Base-by-base conservation (phyloP, 2,113 vertebrate genomes). In the Macaca nemestrina region DNA sequence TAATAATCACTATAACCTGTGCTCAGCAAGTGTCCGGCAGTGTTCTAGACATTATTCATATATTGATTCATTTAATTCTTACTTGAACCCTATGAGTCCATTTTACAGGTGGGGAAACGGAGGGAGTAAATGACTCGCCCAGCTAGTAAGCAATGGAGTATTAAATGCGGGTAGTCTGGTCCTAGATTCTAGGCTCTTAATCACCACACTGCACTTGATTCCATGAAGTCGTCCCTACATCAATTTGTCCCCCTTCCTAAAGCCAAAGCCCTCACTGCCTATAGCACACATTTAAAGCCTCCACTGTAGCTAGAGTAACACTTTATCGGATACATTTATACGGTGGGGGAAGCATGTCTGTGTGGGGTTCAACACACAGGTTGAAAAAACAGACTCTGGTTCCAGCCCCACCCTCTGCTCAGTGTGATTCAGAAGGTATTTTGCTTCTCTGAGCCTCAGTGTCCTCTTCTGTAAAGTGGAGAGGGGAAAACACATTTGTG, bases 391-490 rank as follows among this genome's bases (percentile, higher is more conserved):
- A 85, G 43, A 64, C 43, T 32, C 22, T 4, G 4, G 4, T 76
- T 38, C 43, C 20, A 55, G 61, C 22, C 38, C 22, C 0, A 18
- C 10, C 30, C 30, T 67, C 80, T 38, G 43, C 76, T 32, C 48
- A n/a, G 45, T 1, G 50, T 55, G 55, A 80, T 70, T 84, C 43
- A 32, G 79, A 79, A 48, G 40, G 64, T 50, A 43, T 45, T 75
- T 90, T n/a, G 50, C 22, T 88, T 72, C 70, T 67, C 17, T 8
- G 40, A 84, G 57, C n/a, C 67, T 88, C 48, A 8, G 84, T 73
- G 92, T 95, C 90, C 50, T 68, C 78, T 90, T 68, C 48, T 61
- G 9, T 64, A 86, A 93, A 83, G 68, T 23, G 8, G 50, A 90
- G 17, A 59, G 23, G 27, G 9, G 3, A 48, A 50, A 48, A 80